phyloP scores from a whole-genome alignment of 2,113 vertebrate genomes.

The Dicentrarchus labrax region DNA sequence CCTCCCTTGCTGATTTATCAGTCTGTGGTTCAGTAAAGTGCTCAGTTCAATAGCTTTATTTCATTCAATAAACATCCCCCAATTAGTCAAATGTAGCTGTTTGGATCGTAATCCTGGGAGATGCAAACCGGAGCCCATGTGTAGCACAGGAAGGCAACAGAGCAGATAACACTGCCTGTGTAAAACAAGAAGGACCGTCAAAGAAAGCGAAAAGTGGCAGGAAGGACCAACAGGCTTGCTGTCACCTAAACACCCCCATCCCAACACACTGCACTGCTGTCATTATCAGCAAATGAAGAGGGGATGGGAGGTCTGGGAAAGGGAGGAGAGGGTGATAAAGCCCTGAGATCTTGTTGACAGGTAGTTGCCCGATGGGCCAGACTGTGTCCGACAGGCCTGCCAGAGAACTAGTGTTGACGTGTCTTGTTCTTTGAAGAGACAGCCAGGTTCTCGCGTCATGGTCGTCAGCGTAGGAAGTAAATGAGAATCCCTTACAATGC shows the following conservation, averaged over 20 bases:
- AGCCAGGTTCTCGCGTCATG: constrained; percentile 40
- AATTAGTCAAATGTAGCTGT: constrained; percentile 19
- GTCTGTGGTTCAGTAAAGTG: not conserved
- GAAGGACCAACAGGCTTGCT: constrained; percentile 43
- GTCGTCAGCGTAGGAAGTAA: constrained; percentile 41
- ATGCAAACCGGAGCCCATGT: constrained; percentile 1
- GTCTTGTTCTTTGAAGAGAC: constrained; percentile 75
- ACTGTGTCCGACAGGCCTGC: constrained; percentile 53
- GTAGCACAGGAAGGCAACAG: constrained; percentile 36
- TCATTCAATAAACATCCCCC: constrained; percentile 47
- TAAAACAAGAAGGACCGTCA: constrained; percentile 20
- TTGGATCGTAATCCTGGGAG: constrained; percentile 13
- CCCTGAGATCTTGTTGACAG: constrained; percentile 71
- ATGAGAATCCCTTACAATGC: constrained; percentile 24
- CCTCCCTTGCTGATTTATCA: not conserved
- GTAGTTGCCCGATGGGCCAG: constrained; percentile 55
- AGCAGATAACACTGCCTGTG: constrained; percentile 1
- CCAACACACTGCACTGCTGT: constrained; percentile 20
- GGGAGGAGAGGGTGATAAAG: constrained; percentile 60
- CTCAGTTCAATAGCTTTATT: constrained; percentile 12
- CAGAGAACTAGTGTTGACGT: constrained; percentile 63
- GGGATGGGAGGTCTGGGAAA: constrained; percentile 59
- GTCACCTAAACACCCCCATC: constrained; percentile 9
- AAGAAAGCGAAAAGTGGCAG: constrained; percentile 40
- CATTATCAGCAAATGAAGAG: constrained; percentile 54